Percentiles rank a stretch among this genome's conserved stretches.
Evolutionary conservation across 2,797 vertebrate genomes (phyloP).

Genomic region (Oophaga sylvatica): DNA sequence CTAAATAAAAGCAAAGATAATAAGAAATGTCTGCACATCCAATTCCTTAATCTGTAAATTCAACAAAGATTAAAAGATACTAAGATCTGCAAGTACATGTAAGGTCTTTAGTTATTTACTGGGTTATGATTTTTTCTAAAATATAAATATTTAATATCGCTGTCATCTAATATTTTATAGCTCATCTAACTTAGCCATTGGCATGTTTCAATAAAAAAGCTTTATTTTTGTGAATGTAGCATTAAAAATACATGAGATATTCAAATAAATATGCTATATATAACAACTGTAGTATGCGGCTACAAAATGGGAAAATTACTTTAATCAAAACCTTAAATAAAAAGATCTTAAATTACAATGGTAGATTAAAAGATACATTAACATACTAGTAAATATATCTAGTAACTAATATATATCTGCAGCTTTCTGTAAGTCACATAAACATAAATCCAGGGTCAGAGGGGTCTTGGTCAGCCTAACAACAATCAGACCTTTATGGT

Average conservation of each 20-base stretch:
- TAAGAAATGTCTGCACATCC: background rate
- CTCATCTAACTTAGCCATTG: background rate
- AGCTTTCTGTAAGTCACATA: no score
- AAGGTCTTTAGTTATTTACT: slow-evolving; percentile 12
- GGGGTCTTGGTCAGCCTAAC: no score
- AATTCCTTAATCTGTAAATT: background rate
- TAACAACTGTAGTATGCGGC: no score
- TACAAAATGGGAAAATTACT: no score
- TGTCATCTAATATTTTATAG: slow-evolving; percentile 36
- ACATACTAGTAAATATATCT: no score
- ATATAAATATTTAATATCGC: slow-evolving; percentile 3
- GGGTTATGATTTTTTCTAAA: background rate
- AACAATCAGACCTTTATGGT: no score
- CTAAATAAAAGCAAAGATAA: background rate
- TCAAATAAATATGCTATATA: slow-evolving; percentile 7
- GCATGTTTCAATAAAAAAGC: background rate
- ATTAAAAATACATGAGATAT: background rate
- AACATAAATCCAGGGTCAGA: no score
- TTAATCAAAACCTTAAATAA: no score
- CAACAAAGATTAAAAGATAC: background rate
- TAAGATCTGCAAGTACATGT: background rate
- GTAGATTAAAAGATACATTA: no score
- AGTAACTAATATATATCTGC: no score
- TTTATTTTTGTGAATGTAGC: background rate
- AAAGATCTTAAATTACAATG: no score